Conservation (phyloP, 2,113 vertebrate species). For the Gorsachius goisagi region DNA sequence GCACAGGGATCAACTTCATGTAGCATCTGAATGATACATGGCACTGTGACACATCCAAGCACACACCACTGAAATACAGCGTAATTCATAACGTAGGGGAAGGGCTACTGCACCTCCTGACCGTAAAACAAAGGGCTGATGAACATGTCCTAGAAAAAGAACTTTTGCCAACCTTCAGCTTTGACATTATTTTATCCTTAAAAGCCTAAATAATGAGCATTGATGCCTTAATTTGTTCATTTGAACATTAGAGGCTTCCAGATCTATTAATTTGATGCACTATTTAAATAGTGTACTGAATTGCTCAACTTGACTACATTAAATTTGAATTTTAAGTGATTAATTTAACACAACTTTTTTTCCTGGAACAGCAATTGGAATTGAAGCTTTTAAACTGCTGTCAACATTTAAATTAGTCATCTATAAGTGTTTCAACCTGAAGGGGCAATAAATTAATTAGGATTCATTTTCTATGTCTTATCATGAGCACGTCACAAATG, state of each 20-base stretch:
- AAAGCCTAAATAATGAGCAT: conserved; percentile 64
- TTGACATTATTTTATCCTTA: conserved; percentile 57
- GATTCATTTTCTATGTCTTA: conserved; percentile 65
- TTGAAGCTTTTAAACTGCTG: conserved; percentile 37
- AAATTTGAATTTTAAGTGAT: conserved; percentile 64
- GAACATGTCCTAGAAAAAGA: not conserved
- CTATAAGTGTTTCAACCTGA: conserved; percentile 51
- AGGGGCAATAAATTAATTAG: conserved; percentile 77
- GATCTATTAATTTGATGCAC: conserved; percentile 56
- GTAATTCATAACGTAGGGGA: not conserved
- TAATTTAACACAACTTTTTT: conserved; percentile 48
- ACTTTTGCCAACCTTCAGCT: conserved; percentile 27
- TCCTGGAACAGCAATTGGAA: conserved; percentile 18
- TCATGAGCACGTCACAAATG: conserved; percentile 56
- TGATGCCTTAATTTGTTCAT: conserved; percentile 65
- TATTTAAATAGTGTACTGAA: conserved; percentile 50
- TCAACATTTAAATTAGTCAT: conserved; percentile 65
- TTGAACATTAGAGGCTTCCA: conserved; percentile 48
- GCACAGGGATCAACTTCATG: not conserved
- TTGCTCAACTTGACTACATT: conserved; percentile 48
- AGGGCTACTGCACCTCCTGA: not conserved
- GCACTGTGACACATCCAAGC: not conserved
- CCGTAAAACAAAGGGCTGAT: conserved; percentile 4
- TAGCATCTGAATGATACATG: not conserved
- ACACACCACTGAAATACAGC: not conserved